Base-by-base conservation (phyloP, 1,140 invertebrate species). In the Venturia canescens region DNA sequence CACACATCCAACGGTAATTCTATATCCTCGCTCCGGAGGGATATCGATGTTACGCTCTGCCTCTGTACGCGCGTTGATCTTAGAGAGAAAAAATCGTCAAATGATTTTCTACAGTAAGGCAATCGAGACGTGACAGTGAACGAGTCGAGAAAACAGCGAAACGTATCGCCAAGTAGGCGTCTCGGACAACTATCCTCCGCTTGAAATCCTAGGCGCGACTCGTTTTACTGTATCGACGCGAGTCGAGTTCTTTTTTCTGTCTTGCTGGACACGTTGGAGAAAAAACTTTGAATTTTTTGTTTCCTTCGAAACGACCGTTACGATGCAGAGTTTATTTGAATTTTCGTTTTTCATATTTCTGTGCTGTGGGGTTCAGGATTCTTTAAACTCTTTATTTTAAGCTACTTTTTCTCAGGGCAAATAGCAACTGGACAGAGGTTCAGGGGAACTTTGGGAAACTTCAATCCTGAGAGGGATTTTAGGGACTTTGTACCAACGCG, bases 201-300 rank as follows among this genome's bases (percentile, higher is more conserved):
- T 79, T 86, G 85, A 86, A 85, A 87, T 86, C 80, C 74, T 86
- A 84, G 77, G 53, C 72, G 1, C 26, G 18, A n/a, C 48, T 60
- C 50, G 29, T 60, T 76, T 53, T 50, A 34, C 72, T 63, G 72
- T 76, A 80, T 80, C 7, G 53, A 31, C 44, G 18, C 53, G 57
- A 16, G 34, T 18, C n/a, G 9, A 57, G 31, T 76, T 63, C 27
- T 72, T 44, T 44, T 44, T 11, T 44, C 9, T 44, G 13, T 44
- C 13, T 44, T 11, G 7, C 13, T 44, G 5, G 38, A 44, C 13
- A 4, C 7, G 13, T 9, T 11, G 7, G 13, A 11, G 7, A 11
- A 44, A 44, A 44, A 44, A 44, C 38, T 44, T 11, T 44, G 2
- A 11, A 11, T 44, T 57, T 57, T 57, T 44, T 44, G 7, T 44